A percentile compares a stretch with the other conserved stretches of the same genome.
Conservation (phyloP, 2,797 vertebrate genomes). For the Sebastes steindachneri region DNA sequence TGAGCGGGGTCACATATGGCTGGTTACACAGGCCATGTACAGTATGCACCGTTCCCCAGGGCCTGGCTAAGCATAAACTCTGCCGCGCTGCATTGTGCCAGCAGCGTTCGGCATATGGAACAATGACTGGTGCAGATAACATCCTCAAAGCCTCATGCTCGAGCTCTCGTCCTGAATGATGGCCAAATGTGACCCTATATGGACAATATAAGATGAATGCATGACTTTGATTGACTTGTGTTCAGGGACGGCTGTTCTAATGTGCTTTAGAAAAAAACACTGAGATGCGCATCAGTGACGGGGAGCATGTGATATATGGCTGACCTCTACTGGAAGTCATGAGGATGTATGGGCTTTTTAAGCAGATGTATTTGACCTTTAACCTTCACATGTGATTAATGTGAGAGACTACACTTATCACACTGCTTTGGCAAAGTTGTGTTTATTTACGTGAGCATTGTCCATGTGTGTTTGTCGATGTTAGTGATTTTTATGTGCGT, state of each 20-base stretch:
- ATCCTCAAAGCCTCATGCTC: conserved; percentile 42
- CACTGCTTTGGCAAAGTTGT: neutral
- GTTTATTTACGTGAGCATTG: neutral
- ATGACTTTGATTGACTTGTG: conserved; percentile 61
- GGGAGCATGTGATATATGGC: conserved; percentile 46
- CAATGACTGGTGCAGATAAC: conserved; percentile 28
- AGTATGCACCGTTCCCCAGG: conserved; percentile 6
- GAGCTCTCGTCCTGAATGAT: conserved; percentile 33
- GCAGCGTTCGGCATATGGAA: conserved; percentile 24
- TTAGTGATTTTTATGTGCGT: neutral
- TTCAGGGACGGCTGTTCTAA: conserved; percentile 36
- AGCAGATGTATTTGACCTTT: conserved; percentile 62
- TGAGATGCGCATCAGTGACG: conserved; percentile 18
- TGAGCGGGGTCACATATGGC: conserved; percentile 60
- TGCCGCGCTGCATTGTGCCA: neutral
- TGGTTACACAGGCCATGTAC: conserved; percentile 34
- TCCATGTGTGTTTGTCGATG: neutral
- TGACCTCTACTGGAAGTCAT: conserved; percentile 65
- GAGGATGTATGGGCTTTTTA: conserved; percentile 46
- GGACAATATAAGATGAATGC: conserved; percentile 32
- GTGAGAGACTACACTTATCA: conserved; percentile 17
- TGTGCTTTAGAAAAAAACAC: conserved; percentile 17
- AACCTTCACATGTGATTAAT: conserved; percentile 29
- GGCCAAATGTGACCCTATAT: conserved; percentile 38
- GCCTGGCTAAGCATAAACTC: conserved; percentile 24